phyloP scores from a whole-genome alignment of 2,797 vertebrate species.

The Eulemur mongoz region DNA sequence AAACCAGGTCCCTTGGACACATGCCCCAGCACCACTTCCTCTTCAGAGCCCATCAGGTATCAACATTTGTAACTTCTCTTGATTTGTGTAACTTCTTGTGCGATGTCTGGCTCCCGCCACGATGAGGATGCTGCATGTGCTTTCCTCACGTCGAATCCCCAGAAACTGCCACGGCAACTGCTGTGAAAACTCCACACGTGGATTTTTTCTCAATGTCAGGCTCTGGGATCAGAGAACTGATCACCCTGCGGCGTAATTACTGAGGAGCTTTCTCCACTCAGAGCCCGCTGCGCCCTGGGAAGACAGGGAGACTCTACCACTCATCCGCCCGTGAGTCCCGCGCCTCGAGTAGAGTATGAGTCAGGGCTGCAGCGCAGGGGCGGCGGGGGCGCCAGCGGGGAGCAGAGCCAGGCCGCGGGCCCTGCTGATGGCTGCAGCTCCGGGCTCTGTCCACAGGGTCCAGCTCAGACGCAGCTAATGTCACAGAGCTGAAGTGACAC shows the following conservation, averaged over 20 bases:
- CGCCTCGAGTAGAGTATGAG: background rate
- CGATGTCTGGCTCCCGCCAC: background rate
- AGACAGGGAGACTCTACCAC: background rate
- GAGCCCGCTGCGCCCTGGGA: background rate
- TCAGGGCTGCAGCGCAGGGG: background rate
- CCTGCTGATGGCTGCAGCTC: background rate
- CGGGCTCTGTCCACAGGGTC: background rate
- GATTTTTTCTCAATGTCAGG: background rate
- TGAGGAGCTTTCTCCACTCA: background rate
- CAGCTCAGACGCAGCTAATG: background rate
- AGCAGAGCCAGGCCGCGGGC: background rate
- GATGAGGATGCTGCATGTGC: background rate
- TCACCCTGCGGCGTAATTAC: background rate
- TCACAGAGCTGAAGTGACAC: background rate
- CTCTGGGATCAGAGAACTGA: background rate
- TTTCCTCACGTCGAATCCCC: background rate
- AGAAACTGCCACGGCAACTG: background rate
- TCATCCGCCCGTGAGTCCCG: too few species aligned
- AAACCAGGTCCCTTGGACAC: background rate
- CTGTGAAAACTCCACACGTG: background rate
- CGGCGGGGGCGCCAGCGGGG: fast-evolving
- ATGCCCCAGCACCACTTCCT: background rate
- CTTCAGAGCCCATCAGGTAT: background rate
- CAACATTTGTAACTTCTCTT: background rate
- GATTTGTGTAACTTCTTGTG: background rate